phyloP scores from a whole-genome alignment of 1,140 invertebrate genomes.

The Daktulosphaira vitifoliae region DNA sequence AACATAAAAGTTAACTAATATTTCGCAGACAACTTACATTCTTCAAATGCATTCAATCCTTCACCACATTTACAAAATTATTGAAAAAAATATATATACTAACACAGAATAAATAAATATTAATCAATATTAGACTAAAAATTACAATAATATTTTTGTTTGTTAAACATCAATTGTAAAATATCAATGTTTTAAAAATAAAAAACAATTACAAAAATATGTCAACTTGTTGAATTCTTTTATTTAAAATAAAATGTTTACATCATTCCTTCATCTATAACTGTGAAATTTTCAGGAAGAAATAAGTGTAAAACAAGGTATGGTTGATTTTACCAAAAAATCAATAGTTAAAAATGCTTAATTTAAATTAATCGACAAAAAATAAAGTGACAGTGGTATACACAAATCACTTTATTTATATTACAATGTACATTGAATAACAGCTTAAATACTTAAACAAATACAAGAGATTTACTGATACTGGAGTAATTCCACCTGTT shows the following conservation, averaged over 20 bases:
- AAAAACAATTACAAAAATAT: slow-evolving; percentile 11
- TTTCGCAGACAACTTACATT: neutral
- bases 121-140: neutral
- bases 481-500: neutral
- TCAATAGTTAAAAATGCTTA: slow-evolving; percentile 16
- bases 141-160: slow-evolving; percentile 3
- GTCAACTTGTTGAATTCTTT: no score
- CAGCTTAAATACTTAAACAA: slow-evolving; percentile 12
- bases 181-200: slow-evolving; percentile 16
- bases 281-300: no score
- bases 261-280: no score
- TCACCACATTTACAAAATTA: slow-evolving; percentile 2
- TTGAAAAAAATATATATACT: slow-evolving; percentile 20
- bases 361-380: slow-evolving; percentile 22
- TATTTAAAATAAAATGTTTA: no score
- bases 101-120: no score
- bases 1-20: no score
- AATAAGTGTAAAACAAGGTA: neutral
- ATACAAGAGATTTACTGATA: neutral
- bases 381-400: neutral
- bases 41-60: neutral
- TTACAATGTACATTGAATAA: slow-evolving; percentile 18
- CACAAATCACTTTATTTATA: slow-evolving; percentile 12
- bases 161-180: slow-evolving; percentile 24
- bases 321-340: no score